These are phyloP conservation scores for Mesitornis unicolor DNA, from an alignment of 2,113 vertebrate species.

Conservation along the genomic window DNA sequence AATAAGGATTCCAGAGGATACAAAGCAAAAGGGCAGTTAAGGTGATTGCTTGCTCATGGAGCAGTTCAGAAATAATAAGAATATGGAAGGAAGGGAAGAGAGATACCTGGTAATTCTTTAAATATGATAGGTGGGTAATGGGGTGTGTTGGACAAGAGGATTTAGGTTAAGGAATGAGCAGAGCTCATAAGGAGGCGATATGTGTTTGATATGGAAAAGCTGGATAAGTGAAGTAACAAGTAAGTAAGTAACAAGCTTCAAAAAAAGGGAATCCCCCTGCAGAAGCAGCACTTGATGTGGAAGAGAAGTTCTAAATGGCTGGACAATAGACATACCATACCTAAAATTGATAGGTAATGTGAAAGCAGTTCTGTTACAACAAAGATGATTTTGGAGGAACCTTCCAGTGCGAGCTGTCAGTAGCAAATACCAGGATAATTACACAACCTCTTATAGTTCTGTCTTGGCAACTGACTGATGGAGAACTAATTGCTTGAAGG, in stretches of 20 bases:
- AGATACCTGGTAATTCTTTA: neutral
- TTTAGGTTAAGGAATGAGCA: neutral
- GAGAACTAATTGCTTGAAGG: neutral
- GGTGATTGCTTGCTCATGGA: neutral
- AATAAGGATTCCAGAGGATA: neutral
- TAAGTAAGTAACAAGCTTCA: neutral
- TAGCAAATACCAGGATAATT: neutral
- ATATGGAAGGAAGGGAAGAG: neutral
- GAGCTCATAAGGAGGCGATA: accelerated
- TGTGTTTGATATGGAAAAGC: neutral
- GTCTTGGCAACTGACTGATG: neutral
- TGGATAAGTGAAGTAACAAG: neutral
- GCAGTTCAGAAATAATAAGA: neutral
- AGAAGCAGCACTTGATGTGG: neutral
- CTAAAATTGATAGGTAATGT: neutral
- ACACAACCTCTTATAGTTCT: neutral
- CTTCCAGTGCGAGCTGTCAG: neutral
- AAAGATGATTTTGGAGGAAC: neutral
- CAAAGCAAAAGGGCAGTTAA: neutral
- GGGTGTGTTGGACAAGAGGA: neutral
- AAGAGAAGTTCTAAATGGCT: neutral
- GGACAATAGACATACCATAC: neutral
- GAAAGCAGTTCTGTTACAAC: neutral
- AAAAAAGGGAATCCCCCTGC: neutral
- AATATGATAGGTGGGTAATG: neutral